phyloP scores from a whole-genome alignment of 2,113 vertebrate species.

The Ciconia stormi region DNA sequence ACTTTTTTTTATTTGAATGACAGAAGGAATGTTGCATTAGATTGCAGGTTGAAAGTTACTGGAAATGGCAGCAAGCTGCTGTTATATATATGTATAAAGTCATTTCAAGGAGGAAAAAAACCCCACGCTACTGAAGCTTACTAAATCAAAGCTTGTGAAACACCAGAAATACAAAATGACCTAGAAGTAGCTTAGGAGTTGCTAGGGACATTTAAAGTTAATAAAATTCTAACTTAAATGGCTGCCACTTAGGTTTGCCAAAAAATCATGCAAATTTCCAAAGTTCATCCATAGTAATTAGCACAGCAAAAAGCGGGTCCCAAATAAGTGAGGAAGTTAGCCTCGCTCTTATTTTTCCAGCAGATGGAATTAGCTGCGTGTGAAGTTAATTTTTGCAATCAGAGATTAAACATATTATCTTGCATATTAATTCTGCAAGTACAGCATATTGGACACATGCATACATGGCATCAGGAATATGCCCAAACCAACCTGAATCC shows the following conservation, averaged over 20 bases:
- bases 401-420: neutral
- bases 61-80: neutral
- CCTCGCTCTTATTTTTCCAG: neutral
- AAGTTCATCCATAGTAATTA: constrained; percentile 59
- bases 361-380: constrained; percentile 49
- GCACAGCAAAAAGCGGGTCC: constrained; percentile 17
- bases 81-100: neutral
- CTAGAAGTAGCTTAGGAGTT: neutral
- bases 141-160: neutral
- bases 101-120: neutral
- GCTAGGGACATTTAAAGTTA: constrained; percentile 23
- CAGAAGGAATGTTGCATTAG: neutral
- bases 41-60: neutral
- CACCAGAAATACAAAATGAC: neutral
- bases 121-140: neutral
- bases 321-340: constrained; percentile 24
- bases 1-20: neutral
- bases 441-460: neutral
- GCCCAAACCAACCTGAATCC: neutral
- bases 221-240: constrained; percentile 46
- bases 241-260: constrained; percentile 3
- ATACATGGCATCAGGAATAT: neutral
- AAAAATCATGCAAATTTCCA: constrained; percentile 37
- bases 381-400: constrained; percentile 17
- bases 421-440: neutral